Evolutionary conservation across 2,797 vertebrate species (phyloP), one percentile per base, ranked within the genome.

Genomic region (Falco berigora): DNA sequence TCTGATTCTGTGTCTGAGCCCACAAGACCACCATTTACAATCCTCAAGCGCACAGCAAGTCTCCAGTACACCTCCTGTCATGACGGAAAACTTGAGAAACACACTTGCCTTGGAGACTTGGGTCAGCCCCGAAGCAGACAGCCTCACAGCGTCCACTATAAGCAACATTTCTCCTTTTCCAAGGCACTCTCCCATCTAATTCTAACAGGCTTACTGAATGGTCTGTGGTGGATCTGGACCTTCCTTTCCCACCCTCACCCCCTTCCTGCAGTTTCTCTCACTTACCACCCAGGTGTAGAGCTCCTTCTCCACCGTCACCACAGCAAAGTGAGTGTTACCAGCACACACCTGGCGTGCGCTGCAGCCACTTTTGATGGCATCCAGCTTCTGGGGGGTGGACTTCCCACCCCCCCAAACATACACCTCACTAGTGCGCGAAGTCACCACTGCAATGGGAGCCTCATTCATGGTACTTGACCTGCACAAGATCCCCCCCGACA

Each of bases 401-500:
- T 99, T 99, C n/a, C 99, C 99, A 36, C 99, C 99, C 1, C 99
- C 99, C 99, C 99, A 99, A 56, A 99, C 99, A 97, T 99, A 99
- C 93, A 99, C 99, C 94, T 99, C 99, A 90, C 99, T 99, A 19
- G 98, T 99, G 88, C 99, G 98, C 0, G 99, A 99, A 74, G 99
- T 99, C 95, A 99, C 99, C 96, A 99, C 99, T 12, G 99, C 99
- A 95, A 99, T 99, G 20, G 99, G 98, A 67, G 98, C 98, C 91
- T 99, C 99, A 2, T 98, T 98, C 97, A 98, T 96, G 20, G 99
- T 98, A 75, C 98, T 99, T 80, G 99, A 98, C 98, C 99, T 99
- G 95, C 62, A 95, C 86, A 88, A 92, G 91, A 95, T 15, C 82
- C 66, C 76, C 66, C 76, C 92, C 78, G 36, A 6, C 69, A 95